Conservation (phyloP, 2,888 invertebrate species). For the Ennomos fuscantarius region DNA sequence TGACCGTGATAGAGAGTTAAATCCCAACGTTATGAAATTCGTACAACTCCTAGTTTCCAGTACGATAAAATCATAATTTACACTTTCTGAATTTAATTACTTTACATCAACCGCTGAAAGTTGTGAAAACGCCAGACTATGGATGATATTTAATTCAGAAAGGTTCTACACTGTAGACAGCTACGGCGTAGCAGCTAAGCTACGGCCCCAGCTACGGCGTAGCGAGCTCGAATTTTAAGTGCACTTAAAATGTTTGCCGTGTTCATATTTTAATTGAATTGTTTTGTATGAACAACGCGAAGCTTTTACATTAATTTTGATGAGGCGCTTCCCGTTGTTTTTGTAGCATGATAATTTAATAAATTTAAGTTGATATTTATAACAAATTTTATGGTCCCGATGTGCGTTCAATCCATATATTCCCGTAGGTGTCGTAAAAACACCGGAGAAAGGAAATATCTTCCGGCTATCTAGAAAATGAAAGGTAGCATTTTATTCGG, state of each 20-base stretch:
- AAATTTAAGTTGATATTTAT: too few species aligned
- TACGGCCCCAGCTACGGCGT: constrained; percentile 36
- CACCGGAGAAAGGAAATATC: too few species aligned
- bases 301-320: not conserved
- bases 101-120: not conserved
- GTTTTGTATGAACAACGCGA: constrained; percentile 3
- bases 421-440: too few species aligned
- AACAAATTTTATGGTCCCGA: too few species aligned
- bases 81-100: not conserved
- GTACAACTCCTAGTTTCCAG: not conserved
- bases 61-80: not conserved
- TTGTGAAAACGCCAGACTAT: not conserved
- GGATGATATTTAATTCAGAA: constrained; percentile 4
- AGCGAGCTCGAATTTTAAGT: constrained; percentile 36
- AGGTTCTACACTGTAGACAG: constrained; percentile 44
- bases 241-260: constrained; percentile 12
- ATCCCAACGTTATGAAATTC: not conserved
- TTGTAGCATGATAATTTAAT: not conserved
- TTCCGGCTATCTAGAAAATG: too few species aligned
- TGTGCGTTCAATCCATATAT: too few species aligned
- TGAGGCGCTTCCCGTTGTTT: not conserved
- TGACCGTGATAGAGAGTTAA: too few species aligned
- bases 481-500: too few species aligned
- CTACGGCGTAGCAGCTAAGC: constrained; percentile 27
- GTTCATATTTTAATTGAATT: constrained; percentile 22